Conservation (phyloP, 92 coral and sea anemone species). For the Pocillopora grandis region DNA sequence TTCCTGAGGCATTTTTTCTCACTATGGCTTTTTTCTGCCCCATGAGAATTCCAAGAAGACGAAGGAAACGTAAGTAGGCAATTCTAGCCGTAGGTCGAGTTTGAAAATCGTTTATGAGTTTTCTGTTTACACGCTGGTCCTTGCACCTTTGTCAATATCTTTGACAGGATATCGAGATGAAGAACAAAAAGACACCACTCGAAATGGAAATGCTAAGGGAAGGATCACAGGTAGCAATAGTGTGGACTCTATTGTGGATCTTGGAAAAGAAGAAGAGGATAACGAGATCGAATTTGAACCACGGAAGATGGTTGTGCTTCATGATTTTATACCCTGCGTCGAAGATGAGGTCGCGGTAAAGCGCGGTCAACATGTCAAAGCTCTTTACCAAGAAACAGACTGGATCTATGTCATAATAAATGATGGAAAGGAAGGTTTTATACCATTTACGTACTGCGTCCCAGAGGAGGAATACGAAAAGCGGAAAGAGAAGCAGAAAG, state of each 20-base stretch:
- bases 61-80: conserved; percentile 77
- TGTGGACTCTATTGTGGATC: conserved; percentile 64
- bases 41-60: conserved; percentile 76
- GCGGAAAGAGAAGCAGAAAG: conserved; percentile 70
- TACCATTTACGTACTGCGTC: conserved; percentile 90
- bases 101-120: conserved; percentile 47
- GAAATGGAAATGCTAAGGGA: conserved; percentile 62
- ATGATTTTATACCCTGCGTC: conserved; percentile 95
- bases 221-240: conserved; percentile 63
- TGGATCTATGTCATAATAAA: conserved; percentile 88
- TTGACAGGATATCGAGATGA: conserved; percentile 73
- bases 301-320: conserved; percentile 87
- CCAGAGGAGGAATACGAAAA: conserved; percentile 80
- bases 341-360: conserved; percentile 92
- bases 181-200: conserved; percentile 52
- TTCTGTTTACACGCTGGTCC: conserved; percentile 62
- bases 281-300: conserved; percentile 80
- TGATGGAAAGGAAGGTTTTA: conserved; percentile 87
- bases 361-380: conserved; percentile 90
- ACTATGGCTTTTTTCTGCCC: conserved; percentile 92
- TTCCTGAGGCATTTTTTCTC: conserved; percentile 13
- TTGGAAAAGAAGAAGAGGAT: conserved; percentile 57
- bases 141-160: conserved; percentile 26
- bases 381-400: conserved; percentile 91
- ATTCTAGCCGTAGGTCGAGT: conserved; percentile 4